Base-by-base conservation (phyloP, 1,140 invertebrate genomes). In the Drosophila bipectinata region DNA sequence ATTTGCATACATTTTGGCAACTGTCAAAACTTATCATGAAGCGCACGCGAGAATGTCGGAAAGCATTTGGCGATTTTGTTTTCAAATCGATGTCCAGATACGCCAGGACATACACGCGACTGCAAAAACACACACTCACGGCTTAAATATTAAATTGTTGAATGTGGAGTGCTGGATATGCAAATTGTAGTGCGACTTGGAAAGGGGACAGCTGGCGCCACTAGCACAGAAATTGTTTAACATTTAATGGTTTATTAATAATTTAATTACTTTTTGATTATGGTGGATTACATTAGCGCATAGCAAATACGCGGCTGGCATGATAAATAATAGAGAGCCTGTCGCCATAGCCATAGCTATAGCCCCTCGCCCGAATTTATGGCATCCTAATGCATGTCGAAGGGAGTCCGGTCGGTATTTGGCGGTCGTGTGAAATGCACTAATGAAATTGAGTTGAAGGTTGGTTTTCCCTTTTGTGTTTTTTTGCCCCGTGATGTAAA, bases 191-290 rank as follows among this genome's bases (percentile, higher is more conserved):
- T 34, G 47, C 9, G 8, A 8, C 6, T 21, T 12, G 12, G 39
- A 14, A 0, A 4, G 15, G 30, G 8, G 12, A 18, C 55, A 45
- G 69, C 61, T 28, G 60, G 45, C 60, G 60, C 39, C 51, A 68
- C 39, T 81, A 47, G 75, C 56, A 87, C 79, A 64, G 79, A 81
- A 82, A 82, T 69, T 87, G 77, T 87, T 88, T 88, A 73, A 82
- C 78, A 88, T 87, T 79, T 87, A 87, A 87, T 87, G 82, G 82
- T 82, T 87, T 87, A 87, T 87, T 88, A 88, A 87, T 87, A 87
- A 87, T 87, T 87, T 87, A 87, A 87, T 87, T 87, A 87, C 82
- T 87, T 82, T 87, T 87, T 87, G 82, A 87, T 87, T 87, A 87
- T 87, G 82, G 82, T 82, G 67, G 82, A 78, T 87, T 82, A 77